These are phyloP conservation scores for Gobionotothen gibberifrons DNA, from an alignment of 2,797 vertebrate species.

Conservation along the genomic window DNA sequence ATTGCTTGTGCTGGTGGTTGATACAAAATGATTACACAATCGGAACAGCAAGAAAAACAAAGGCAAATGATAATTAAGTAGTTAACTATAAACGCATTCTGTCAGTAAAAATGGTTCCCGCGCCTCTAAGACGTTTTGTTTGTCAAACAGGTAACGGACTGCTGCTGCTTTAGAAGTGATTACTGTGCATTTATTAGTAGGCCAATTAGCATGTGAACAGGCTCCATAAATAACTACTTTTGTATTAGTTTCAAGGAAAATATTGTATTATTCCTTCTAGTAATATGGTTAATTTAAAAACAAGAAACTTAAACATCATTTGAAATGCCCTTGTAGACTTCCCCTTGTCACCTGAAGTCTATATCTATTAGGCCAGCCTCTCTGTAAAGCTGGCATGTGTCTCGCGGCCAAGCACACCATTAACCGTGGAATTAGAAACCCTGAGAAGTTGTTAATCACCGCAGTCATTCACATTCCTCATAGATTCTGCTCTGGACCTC, in stretches of 20 bases:
- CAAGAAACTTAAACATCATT: conserved; percentile 15
- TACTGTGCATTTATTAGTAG: too few relatives aligned
- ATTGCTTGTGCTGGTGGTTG: too few relatives aligned
- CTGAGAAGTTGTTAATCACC: conserved; percentile 80
- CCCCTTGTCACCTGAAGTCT: conserved; percentile 44
- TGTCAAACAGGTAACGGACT: too few relatives aligned
- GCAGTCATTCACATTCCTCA: conserved; percentile 77
- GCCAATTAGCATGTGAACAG: too few relatives aligned
- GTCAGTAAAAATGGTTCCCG: too few relatives aligned
- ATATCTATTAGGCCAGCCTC: conserved; percentile 45
- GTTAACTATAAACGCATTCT: too few relatives aligned
- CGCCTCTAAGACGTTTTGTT: too few relatives aligned
- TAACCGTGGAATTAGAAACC: conserved; percentile 77
- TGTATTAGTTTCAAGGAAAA: not conserved
- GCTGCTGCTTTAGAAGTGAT: too few relatives aligned
- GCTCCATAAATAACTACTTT: not conserved
- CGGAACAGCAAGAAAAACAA: too few relatives aligned
- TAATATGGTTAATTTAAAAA: conserved; percentile 16
- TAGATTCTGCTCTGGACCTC: conserved; percentile 69
- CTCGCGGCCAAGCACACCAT: conserved; percentile 64
- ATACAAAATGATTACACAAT: too few relatives aligned
- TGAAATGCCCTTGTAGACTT: conserved; percentile 21
- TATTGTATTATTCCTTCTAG: not conserved
- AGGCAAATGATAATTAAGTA: too few relatives aligned
- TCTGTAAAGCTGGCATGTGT: conserved; percentile 55